Evolutionary conservation across 2,113 vertebrate species (phyloP).

Genomic region (sheep (Ovis aries)): DNA sequence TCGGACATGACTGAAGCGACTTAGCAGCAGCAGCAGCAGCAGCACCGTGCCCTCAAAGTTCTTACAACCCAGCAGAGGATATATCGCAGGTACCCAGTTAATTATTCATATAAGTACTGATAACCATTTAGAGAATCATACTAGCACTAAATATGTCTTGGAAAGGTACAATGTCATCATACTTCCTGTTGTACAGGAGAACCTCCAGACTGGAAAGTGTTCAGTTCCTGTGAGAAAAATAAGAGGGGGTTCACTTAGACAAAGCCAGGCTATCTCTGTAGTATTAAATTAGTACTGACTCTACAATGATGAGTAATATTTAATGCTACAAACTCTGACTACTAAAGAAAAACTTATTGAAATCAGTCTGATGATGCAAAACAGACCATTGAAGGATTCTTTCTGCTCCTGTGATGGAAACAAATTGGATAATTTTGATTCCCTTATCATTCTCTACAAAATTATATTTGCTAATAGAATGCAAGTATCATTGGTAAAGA

Average conservation of each 20-base stretch:
- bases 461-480: constrained; percentile 57
- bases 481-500: constrained; percentile 55
- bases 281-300: constrained; percentile 30
- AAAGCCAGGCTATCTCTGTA: constrained; percentile 5
- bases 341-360: constrained; percentile 24
- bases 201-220: not conserved
- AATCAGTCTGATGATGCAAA: not conserved
- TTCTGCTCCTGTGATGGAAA: constrained; percentile 46
- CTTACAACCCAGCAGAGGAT: not conserved
- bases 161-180: not conserved
- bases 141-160: not conserved
- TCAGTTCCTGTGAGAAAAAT: constrained; percentile 41
- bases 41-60: not conserved
- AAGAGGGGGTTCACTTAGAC: not conserved
- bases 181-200: not conserved
- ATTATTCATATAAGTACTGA: constrained; percentile 11
- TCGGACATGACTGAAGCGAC: too few species aligned
- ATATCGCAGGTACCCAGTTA: not conserved
- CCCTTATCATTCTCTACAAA: constrained; percentile 23
- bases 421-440: constrained; percentile 44
- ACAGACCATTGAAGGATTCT: constrained; percentile 6
- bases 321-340: constrained; percentile 4
- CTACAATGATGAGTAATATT: constrained; percentile 5
- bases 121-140: constrained; percentile 6
- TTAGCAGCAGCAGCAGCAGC: too few species aligned